Evolutionary conservation across 2,797 vertebrate species (phyloP).

Genomic region (Chiloscyllium punctatum): DNA sequence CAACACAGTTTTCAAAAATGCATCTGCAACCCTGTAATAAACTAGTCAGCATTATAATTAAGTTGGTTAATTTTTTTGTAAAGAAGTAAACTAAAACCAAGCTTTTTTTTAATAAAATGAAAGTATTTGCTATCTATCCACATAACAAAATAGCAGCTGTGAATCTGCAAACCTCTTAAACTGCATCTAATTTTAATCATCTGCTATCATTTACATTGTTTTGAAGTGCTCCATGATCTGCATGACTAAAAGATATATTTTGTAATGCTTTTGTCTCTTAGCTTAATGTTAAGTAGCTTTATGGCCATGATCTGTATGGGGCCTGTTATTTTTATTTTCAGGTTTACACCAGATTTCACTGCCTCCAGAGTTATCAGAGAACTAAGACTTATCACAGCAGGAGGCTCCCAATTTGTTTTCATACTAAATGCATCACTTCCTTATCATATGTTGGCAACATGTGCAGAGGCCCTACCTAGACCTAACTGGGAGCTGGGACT

Average conservation of each 20-base stretch:
- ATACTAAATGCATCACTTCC: constrained; percentile 91
- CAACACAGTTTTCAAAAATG: neutral
- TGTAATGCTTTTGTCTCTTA: neutral
- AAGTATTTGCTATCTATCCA: neutral
- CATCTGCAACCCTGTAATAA: neutral
- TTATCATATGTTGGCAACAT: constrained; percentile 90
- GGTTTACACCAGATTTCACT: constrained; percentile 99
- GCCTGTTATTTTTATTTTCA: constrained; percentile 49
- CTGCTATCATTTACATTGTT: neutral
- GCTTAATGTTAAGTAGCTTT: neutral
- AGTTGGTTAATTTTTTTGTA: neutral
- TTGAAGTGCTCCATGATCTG: neutral
- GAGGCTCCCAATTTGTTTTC: constrained; percentile 89
- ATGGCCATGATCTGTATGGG: neutral
- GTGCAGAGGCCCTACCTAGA: constrained; percentile 86
- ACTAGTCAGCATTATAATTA: neutral
- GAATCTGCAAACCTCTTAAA: neutral
- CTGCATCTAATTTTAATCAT: too few relatives aligned
- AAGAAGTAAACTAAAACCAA: neutral
- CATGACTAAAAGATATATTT: neutral
- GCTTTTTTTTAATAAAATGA: neutral
- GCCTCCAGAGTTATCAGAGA: constrained; percentile 92
- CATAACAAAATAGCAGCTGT: neutral
- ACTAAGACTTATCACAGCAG: constrained; percentile 80
- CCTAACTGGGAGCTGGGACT: constrained; percentile 93